phyloP scores from a whole-genome alignment of 2,888 invertebrate species.

The Hirtodrosophila cameraria region DNA sequence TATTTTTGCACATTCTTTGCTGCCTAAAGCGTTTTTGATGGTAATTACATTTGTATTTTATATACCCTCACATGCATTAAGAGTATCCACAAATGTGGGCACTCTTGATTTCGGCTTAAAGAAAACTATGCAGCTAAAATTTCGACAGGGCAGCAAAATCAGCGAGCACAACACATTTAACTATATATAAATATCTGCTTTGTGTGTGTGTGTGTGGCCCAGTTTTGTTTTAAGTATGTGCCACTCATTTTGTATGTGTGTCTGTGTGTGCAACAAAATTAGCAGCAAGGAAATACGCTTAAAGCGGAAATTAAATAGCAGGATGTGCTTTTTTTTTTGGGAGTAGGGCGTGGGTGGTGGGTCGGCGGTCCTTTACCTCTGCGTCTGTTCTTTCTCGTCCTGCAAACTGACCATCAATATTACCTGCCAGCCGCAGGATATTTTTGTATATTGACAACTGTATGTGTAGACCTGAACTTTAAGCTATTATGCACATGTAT shows the following conservation, averaged over 20 bases:
- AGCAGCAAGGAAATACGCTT: conserved; percentile 79
- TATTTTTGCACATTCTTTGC: too few species aligned
- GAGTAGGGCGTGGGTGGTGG: conserved; percentile 10
- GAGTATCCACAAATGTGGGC: conserved; percentile 8
- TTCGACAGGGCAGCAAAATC: conserved; percentile 50
- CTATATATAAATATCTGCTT: not conserved
- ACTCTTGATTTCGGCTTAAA: conserved; percentile 18
- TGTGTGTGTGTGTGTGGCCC: conserved; percentile 44
- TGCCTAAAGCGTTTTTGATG: too few species aligned
- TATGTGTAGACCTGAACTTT: not conserved
- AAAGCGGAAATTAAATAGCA: conserved; percentile 80
- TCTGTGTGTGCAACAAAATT: conserved; percentile 63
- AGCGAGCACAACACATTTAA: conserved; percentile 22
- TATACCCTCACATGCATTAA: not conserved
- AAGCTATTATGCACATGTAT: conserved; percentile 1
- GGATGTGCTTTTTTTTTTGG: conserved; percentile 63
- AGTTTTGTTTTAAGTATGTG: conserved; percentile 52
- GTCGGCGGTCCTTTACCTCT: conserved; percentile 4
- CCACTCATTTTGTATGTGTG: conserved; percentile 14
- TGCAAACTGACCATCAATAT: conserved; percentile 28
- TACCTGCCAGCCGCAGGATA: conserved; percentile 25
- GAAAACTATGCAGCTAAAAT: conserved; percentile 49
- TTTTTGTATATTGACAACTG: conserved; percentile 22
- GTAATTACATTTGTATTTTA: too few species aligned
- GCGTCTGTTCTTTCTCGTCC: not conserved